phyloP scores from a whole-genome alignment of 2,797 vertebrate genomes.

The Sebastes iracundus region DNA sequence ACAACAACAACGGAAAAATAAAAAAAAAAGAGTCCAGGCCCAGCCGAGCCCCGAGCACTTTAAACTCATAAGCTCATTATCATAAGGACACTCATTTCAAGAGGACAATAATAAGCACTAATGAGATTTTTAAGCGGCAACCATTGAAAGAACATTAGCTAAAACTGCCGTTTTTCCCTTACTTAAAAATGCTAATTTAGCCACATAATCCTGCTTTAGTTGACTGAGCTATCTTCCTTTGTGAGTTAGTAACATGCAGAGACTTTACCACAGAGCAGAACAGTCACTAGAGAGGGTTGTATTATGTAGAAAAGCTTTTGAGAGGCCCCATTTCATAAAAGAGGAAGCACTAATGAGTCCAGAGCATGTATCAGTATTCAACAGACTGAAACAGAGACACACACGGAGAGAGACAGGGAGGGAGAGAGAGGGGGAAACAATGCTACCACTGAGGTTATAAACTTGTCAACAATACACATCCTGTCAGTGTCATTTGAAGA shows the following conservation, averaged over 20 bases:
- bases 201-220: slow-evolving; percentile 25
- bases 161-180: slow-evolving; percentile 20
- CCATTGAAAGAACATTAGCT: slow-evolving; percentile 47
- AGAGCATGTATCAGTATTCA: slow-evolving; percentile 10
- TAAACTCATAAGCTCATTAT: slow-evolving; percentile 56
- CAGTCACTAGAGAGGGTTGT: slow-evolving; percentile 12
- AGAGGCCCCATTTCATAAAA: slow-evolving; percentile 34
- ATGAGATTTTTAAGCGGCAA: slow-evolving; percentile 53
- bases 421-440: neutral
- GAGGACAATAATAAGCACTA: slow-evolving; percentile 53
- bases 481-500: neutral
- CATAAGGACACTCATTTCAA: slow-evolving; percentile 52
- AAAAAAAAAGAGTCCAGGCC: slow-evolving; percentile 7
- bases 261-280: slow-evolving; percentile 3
- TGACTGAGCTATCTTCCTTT: slow-evolving; percentile 20
- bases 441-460: neutral
- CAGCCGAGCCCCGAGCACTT: slow-evolving; percentile 21
- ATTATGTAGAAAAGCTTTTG: slow-evolving; percentile 5
- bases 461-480: neutral
- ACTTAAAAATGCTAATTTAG: slow-evolving; percentile 48
- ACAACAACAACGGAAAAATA: neutral
- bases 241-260: slow-evolving; percentile 10
- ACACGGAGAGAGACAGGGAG: neutral
- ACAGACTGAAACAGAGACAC: neutral
- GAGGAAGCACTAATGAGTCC: neutral